These are phyloP conservation scores for Nebria ingens DNA, from an alignment of 1,140 invertebrate genomes.

Conservation along the genomic window DNA sequence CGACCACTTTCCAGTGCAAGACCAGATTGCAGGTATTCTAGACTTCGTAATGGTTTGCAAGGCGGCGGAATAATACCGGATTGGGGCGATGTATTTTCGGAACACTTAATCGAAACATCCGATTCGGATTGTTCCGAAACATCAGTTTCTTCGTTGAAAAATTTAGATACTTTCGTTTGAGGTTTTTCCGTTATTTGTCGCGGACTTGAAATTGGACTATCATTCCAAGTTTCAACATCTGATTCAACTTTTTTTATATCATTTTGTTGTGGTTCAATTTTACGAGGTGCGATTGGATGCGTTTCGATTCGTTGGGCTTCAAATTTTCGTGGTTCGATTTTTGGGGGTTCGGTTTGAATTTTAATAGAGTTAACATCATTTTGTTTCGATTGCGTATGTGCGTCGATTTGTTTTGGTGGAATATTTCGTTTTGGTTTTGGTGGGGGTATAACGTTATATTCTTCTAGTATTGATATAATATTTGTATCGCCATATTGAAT, in stretches of 20 bases:
- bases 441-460: not conserved
- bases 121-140: not conserved
- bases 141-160: conserved; percentile 1
- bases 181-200: not conserved
- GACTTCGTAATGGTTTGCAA: conserved; percentile 9
- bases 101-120: not conserved
- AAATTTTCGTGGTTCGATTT: not conserved
- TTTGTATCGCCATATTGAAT: not conserved
- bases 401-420: too few relatives aligned
- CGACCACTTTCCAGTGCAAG: not conserved
- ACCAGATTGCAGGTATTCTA: conserved; percentile 10
- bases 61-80: conserved; percentile 11
- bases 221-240: not conserved
- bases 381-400: too few relatives aligned
- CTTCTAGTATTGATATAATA: not conserved
- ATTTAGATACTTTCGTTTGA: not conserved
- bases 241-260: not conserved
- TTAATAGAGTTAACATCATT: too few relatives aligned
- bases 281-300: too few relatives aligned
- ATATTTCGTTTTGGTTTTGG: not conserved
- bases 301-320: too few relatives aligned
- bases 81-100: not conserved
- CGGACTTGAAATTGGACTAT: not conserved
- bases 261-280: too few relatives aligned
- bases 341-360: too few relatives aligned